Base-by-base conservation (phyloP, 2,797 vertebrate species). In the Scolopax bukidnonensis region DNA sequence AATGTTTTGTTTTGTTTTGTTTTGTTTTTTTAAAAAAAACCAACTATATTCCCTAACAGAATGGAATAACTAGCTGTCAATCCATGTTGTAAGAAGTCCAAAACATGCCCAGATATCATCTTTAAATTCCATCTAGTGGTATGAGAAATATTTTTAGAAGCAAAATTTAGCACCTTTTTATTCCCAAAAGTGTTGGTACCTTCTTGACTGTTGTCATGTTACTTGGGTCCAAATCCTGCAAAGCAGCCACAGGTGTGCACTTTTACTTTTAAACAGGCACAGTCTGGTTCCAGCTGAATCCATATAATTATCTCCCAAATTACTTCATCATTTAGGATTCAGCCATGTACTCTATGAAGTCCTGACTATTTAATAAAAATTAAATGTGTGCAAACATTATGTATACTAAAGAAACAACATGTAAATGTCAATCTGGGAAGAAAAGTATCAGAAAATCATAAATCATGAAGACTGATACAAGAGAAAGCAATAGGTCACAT, bases 281-380 rank as follows among this genome's bases (percentile, higher is more conserved):
- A 47, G 30, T 50, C 71, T 73, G 27, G 25, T 92, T 88, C 40
- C 90, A 91, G 87, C 51, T 78, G 74, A 94, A 96, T 87, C 19
- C 25, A n/a, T 74, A 84, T 82, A 96, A 95, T 95, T 96, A 93
- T 75, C 19, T 57, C 48, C n/a, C 64, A 92, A 91, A 97, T 84
- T 71, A 94, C 70, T 68, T 80, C 95, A 85, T 92, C 79, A 82
- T 91, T 96, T 96, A 93, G 59, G 68, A 95, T 97, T 89, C 93
- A 95, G 74, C 60, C 63, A 92, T 68, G 45, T 24, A 38, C 11
- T 48, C 60, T 75, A n/a, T 19, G n/a, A 67, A 81, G 56, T 40
- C 40, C 16, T 70, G 51, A 70, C 36, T 83, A 45, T 87, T 91
- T 74, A 92, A 91, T 89, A 86, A 93, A 86, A 87, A 71, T 79